Percentiles rank a stretch among this genome's conserved stretches.
Conservation (phyloP, 1,140 invertebrate genomes). For the Zeugodacus cucurbitae region DNA sequence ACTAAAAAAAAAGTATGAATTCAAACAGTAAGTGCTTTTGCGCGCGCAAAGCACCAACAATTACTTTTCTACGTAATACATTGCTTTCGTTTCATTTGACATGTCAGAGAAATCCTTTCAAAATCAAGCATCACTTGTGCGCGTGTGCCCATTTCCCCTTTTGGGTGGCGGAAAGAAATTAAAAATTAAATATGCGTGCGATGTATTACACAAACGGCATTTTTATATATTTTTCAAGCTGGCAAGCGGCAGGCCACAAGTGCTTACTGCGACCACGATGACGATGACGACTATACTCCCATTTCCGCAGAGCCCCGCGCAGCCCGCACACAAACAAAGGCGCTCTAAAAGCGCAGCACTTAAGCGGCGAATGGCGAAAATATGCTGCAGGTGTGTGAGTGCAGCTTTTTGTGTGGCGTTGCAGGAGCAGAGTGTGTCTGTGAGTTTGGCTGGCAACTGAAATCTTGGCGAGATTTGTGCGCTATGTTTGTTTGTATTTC, state of each 20-base stretch:
- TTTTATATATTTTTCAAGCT: background rate
- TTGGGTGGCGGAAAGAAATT: slow-evolving; percentile 31
- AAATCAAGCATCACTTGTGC: slow-evolving; percentile 36
- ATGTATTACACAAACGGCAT: slow-evolving; percentile 22
- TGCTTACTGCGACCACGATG: background rate
- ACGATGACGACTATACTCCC: background rate
- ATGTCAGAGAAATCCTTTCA: slow-evolving; percentile 30
- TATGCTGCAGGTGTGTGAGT: background rate
- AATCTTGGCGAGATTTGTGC: slow-evolving; percentile 19
- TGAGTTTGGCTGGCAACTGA: background rate
- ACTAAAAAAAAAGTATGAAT: background rate
- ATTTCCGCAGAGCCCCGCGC: background rate
- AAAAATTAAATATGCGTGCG: slow-evolving; percentile 37
- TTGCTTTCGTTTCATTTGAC: slow-evolving; percentile 34
- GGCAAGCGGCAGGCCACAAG: background rate
- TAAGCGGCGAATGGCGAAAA: slow-evolving; percentile 15
- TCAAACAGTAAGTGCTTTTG: background rate
- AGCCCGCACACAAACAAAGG: background rate
- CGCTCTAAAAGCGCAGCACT: slow-evolving; percentile 22
- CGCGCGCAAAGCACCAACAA: background rate
- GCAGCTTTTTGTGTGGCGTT: background rate
- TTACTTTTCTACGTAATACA: background rate
- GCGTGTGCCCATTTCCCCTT: slow-evolving; percentile 33
- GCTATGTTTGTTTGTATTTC: background rate
- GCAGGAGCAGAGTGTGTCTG: background rate